These are phyloP conservation scores for Pandion haliaetus DNA, from an alignment of 2,113 vertebrate genomes.

Conservation along the genomic window DNA sequence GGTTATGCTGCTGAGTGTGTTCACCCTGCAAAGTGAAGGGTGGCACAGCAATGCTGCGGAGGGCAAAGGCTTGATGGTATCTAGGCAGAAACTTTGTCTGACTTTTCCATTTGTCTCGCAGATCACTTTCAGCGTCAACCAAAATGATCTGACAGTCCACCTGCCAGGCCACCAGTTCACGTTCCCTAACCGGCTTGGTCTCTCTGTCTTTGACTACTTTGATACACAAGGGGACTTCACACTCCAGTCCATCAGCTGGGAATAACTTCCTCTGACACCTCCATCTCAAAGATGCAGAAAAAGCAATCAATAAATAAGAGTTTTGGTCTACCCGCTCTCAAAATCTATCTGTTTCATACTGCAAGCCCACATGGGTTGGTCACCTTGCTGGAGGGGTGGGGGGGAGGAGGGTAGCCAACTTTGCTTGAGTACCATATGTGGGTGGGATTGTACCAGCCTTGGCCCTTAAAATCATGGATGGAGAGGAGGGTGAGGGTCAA, in stretches of 20 bases:
- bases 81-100: not conserved
- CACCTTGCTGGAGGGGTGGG: not conserved
- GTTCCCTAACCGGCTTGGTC: constrained; percentile 67
- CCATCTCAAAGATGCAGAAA: not conserved
- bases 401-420: not conserved
- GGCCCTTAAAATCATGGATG: not conserved
- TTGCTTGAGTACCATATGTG: not conserved
- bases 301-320: constrained; percentile 37
- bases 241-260: constrained; percentile 64
- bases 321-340: constrained; percentile 28
- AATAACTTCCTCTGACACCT: constrained; percentile 20
- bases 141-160: constrained; percentile 60
- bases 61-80: not conserved
- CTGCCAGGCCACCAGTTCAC: constrained; percentile 71
- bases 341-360: not conserved
- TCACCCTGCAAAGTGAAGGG: not conserved
- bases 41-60: not conserved
- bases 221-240: constrained; percentile 62
- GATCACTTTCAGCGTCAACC: constrained; percentile 58
- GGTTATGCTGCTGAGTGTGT: not conserved
- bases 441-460: not conserved
- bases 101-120: constrained; percentile 25
- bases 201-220: constrained; percentile 66
- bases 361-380: not conserved
- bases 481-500: not conserved